Evolutionary conservation across 2,888 invertebrate genomes (phyloP).

Genomic region (Polyploca ridens): DNA sequence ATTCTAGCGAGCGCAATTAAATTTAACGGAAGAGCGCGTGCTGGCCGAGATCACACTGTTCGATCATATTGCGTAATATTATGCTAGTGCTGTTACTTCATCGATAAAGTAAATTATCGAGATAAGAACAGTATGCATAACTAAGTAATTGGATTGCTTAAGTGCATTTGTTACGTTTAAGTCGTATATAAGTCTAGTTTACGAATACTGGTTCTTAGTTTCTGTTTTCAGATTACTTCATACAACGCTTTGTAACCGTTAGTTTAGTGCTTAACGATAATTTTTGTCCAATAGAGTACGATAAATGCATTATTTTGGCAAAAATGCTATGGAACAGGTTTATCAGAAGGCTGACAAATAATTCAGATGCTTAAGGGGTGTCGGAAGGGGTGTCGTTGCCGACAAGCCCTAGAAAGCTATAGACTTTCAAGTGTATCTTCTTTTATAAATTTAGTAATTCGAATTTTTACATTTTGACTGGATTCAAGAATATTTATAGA

Average conservation of each 20-base stretch:
- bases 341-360: too few relatives aligned
- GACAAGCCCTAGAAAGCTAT: too few relatives aligned
- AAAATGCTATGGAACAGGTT: too few relatives aligned
- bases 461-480: too few relatives aligned
- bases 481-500: too few relatives aligned
- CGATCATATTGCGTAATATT: conserved; percentile 52
- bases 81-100: conserved; percentile 63
- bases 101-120: conserved; percentile 59
- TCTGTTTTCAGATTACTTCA: background rate
- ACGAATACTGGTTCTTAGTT: background rate
- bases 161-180: conserved; percentile 31
- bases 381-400: too few relatives aligned
- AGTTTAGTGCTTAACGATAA: background rate
- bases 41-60: conserved; percentile 54
- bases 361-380: too few relatives aligned
- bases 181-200: conserved; percentile 15
- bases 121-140: conserved; percentile 48
- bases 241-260: background rate
- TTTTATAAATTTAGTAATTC: too few relatives aligned
- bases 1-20: conserved; percentile 58
- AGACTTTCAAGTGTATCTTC: too few relatives aligned
- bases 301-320: too few relatives aligned
- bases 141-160: conserved; percentile 57
- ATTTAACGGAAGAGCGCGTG: conserved; percentile 75
- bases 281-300: too few relatives aligned